Evolutionary conservation across 2,797 vertebrate species (phyloP).

Genomic region (Naso thynnoides): DNA sequence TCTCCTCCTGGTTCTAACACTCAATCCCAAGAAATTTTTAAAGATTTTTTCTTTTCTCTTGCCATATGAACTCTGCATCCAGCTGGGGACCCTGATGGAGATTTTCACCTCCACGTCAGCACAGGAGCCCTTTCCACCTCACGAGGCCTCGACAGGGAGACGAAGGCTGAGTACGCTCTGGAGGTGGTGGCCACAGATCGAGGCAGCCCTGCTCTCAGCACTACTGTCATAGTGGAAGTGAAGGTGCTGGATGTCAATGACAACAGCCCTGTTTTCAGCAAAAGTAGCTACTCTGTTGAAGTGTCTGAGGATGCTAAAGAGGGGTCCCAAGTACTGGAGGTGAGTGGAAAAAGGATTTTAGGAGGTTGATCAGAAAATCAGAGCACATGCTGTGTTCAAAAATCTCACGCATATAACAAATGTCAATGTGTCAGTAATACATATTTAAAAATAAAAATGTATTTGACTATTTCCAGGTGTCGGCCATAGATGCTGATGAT

Average conservation of each 20-base stretch:
- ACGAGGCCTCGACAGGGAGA: constrained; percentile 90
- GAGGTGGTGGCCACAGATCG: constrained; percentile 89
- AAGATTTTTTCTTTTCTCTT: constrained; percentile 2
- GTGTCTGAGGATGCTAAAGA: constrained; percentile 89
- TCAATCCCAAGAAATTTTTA: not conserved
- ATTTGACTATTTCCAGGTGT: constrained; percentile 71
- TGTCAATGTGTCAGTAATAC: not conserved
- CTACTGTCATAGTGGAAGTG: constrained; percentile 86
- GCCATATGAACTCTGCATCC: not conserved
- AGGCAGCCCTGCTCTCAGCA: constrained; percentile 87
- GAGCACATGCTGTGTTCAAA: not conserved
- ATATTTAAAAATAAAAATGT: not conserved
- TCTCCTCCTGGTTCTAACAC: constrained; percentile 13
- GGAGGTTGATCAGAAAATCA: not conserved
- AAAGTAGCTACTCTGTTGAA: constrained; percentile 85
- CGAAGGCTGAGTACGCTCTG: constrained; percentile 84
- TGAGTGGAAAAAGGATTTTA: constrained; percentile 22
- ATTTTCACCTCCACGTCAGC: constrained; percentile 87
- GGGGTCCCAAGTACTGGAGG: constrained; percentile 87
- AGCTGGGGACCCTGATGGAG: constrained; percentile 91
- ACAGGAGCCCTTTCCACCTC: constrained; percentile 91
- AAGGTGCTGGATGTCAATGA: constrained; percentile 94
- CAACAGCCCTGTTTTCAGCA: constrained; percentile 89
- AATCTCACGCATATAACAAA: not conserved
- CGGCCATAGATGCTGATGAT: constrained; percentile 90